These are phyloP conservation scores for Panurus biarmicus DNA, from an alignment of 2,113 vertebrate species.

Conservation along the genomic window DNA sequence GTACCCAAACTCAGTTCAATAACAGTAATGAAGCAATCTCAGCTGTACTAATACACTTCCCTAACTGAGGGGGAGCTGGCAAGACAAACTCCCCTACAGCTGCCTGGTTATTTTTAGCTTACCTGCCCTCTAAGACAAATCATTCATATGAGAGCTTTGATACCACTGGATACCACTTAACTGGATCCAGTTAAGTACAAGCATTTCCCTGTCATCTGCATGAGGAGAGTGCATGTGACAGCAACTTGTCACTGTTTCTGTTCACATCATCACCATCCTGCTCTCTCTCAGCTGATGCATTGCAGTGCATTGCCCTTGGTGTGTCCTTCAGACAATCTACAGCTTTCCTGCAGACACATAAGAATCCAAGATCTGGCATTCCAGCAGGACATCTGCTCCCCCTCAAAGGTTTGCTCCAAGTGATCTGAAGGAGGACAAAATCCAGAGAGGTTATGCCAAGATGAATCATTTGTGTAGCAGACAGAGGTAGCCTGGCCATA, in stretches of 20 bases:
- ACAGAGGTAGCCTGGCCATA: not conserved
- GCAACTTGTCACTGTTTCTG: not conserved
- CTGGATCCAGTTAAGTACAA: not conserved
- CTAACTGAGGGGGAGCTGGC: not conserved
- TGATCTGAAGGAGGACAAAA: not conserved
- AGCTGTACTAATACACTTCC: not conserved
- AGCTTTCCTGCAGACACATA: not conserved
- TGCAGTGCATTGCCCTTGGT: not conserved
- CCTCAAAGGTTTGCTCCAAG: not conserved
- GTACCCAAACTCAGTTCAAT: not conserved
- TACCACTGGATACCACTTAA: no score
- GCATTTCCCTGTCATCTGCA: not conserved
- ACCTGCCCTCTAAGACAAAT: not conserved
- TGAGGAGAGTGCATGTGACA: not conserved
- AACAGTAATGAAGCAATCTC: not conserved
- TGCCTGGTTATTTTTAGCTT: not conserved
- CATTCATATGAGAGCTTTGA: not conserved
- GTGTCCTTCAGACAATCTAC: not conserved
- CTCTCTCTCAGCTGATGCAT: not conserved
- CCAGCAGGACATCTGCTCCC: not conserved
- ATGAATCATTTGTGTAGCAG: accelerated
- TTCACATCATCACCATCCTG: not conserved
- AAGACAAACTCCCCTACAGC: not conserved
- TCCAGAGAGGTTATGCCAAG: not conserved
- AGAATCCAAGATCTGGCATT: not conserved